Evolutionary conservation across 2,113 vertebrate species (phyloP), one percentile per base, ranked within the genome.

Genomic region (Istiophorus platypterus): DNA sequence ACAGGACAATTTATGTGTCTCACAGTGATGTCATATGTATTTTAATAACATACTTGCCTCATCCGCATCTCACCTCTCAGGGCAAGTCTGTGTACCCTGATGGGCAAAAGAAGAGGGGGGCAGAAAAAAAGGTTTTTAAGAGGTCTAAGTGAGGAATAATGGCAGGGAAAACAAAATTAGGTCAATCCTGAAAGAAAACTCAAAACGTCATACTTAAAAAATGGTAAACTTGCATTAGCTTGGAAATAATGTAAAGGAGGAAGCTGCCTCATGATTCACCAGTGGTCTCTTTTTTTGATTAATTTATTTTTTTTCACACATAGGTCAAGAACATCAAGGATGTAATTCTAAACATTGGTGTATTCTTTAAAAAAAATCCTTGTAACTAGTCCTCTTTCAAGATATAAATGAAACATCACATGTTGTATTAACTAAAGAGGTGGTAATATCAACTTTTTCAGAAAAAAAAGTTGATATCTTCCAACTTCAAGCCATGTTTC

Each of bases 41-140:
- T 91, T 94, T 91, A 92, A 92, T 94, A 94, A 94, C 80, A 92
- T 64, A 92, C 91, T 85, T 34, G 87, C 92, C 82, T 87, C 84
- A 89, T 94, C 93, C 92, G 93, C 93, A 88, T 81, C 83, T 88
- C 81, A 85, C 77, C 78, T 88, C 72, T 81, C 72, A 76, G 79
- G 26, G 70, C 65, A 67, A 69, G 81, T 67, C 42, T 73, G 80
- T 80, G 22, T 76, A 66, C 85, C 85, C 80, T 75, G 73, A 84
- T 80, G 83, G 57, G 47, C 45, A 63, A 58, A 80, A 59, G 62
- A 85, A 73, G 76, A 59, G 64, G 56, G 63, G 59, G 41, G 29
- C 84, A 91, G 85, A 93, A 77, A 80, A 84, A 89, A 58, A 78
- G 86, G 86, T 85, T 85, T 90, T 93, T 80, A 88, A 82, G 78